Evolutionary conservation across 1,140 invertebrate genomes (phyloP).

Genomic region (Euglossa dilemma): DNA sequence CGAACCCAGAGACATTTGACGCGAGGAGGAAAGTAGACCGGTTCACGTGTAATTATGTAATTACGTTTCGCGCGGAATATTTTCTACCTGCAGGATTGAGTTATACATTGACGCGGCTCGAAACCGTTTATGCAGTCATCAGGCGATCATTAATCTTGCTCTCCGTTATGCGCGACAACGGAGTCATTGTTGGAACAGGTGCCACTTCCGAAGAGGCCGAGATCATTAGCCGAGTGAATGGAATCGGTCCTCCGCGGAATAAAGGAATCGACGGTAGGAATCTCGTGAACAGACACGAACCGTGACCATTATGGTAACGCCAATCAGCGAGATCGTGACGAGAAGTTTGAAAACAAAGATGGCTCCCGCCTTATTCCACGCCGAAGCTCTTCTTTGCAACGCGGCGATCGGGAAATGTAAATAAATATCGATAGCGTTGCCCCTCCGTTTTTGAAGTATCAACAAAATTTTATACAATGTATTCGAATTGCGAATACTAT

Average conservation of each 20-base stretch:
- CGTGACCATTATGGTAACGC: neutral
- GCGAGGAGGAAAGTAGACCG: no score
- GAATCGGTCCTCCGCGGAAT: constrained; percentile 25
- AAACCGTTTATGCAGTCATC: constrained; percentile 75
- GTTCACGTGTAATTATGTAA: constrained; percentile 35
- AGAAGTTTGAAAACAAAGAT: neutral
- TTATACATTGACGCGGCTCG: constrained; percentile 72
- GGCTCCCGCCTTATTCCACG: neutral
- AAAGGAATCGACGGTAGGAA: constrained; percentile 31
- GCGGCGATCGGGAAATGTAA: no score
- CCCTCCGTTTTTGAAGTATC: no score
- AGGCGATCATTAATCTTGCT: constrained; percentile 78
- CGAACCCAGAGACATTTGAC: no score
- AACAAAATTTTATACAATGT: no score
- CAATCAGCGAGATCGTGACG: neutral
- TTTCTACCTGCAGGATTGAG: constrained; percentile 60
- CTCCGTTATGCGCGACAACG: constrained; percentile 61
- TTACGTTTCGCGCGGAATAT: constrained; percentile 41
- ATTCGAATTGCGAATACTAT: no score
- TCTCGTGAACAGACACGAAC: neutral
- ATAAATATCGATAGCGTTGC: no score
- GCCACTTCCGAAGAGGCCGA: constrained; percentile 37
- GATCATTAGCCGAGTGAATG: constrained; percentile 46
- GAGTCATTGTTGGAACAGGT: constrained; percentile 63
- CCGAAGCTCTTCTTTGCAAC: neutral